A percentile compares a stretch with the other conserved stretches of the same genome.
phyloP scores from a whole-genome alignment of 2,113 vertebrate species.

The Cinclus mexicanus region DNA sequence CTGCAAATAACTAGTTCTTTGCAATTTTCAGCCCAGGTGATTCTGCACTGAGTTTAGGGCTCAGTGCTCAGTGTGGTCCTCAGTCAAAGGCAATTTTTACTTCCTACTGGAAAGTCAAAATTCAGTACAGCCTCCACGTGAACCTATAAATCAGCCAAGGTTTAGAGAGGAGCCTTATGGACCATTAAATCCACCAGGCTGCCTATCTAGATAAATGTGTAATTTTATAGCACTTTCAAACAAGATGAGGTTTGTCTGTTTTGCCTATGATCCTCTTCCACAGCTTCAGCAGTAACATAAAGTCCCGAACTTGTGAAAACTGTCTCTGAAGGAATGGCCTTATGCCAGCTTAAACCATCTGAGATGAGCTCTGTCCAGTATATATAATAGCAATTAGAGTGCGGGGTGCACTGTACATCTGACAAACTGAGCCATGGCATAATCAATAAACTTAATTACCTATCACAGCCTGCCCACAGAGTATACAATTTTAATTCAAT shows the following conservation, averaged over 20 bases:
- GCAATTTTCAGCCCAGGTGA: neutral
- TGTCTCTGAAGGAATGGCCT: neutral
- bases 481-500: slow-evolving; percentile 69
- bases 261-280: neutral
- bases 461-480: slow-evolving; percentile 60
- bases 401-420: neutral
- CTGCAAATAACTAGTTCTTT: neutral
- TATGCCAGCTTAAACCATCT: slow-evolving; percentile 11
- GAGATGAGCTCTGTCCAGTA: slow-evolving; percentile 1
- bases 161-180: neutral
- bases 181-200: neutral
- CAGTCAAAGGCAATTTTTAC: slow-evolving; percentile 5
- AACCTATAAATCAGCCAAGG: neutral
- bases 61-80: neutral
- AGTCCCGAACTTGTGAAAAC: neutral
- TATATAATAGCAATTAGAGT: slow-evolving; percentile 28
- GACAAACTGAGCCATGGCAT: slow-evolving; percentile 52
- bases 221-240: slow-evolving; percentile 23
- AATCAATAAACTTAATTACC: slow-evolving; percentile 72
- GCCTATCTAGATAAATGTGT: neutral
- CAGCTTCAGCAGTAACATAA: neutral
- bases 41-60: neutral
- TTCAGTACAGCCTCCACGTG: neutral
- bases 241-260: neutral
- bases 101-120: neutral